Evolutionary conservation across 2,888 invertebrate species (phyloP).

Genomic region (Phyllotreta striolata): DNA sequence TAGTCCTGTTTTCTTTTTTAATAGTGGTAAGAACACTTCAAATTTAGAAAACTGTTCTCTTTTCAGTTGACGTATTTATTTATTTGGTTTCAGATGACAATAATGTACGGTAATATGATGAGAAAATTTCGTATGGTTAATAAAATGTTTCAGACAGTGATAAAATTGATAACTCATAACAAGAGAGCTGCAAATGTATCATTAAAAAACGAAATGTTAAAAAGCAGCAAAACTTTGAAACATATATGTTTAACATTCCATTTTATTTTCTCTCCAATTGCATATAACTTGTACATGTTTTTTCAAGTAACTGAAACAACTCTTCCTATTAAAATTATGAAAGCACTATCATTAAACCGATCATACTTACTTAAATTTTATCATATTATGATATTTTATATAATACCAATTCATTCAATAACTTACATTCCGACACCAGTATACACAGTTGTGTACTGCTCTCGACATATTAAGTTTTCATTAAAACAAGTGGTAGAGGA

Average conservation of each 20-base stretch:
- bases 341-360: too few relatives aligned
- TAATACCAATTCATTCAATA: too few relatives aligned
- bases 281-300: background rate
- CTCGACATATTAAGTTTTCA: background rate
- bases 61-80: too few relatives aligned
- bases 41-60: too few relatives aligned
- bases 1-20: background rate
- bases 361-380: background rate
- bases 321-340: too few relatives aligned
- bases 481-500: background rate
- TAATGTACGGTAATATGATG: background rate
- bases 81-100: background rate
- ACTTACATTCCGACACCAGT: background rate
- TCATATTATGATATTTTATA: background rate
- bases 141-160: background rate
- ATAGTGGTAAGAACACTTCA: background rate
- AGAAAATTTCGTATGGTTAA: background rate
- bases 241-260: background rate
- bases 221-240: background rate
- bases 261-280: background rate
- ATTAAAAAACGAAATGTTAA: background rate
- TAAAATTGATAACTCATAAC: background rate
- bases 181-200: background rate
- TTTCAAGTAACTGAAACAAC: too few relatives aligned
- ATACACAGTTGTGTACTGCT: background rate